Evolutionary conservation across 2,888 invertebrate genomes (phyloP).

Genomic region (Trilocha varians): DNA sequence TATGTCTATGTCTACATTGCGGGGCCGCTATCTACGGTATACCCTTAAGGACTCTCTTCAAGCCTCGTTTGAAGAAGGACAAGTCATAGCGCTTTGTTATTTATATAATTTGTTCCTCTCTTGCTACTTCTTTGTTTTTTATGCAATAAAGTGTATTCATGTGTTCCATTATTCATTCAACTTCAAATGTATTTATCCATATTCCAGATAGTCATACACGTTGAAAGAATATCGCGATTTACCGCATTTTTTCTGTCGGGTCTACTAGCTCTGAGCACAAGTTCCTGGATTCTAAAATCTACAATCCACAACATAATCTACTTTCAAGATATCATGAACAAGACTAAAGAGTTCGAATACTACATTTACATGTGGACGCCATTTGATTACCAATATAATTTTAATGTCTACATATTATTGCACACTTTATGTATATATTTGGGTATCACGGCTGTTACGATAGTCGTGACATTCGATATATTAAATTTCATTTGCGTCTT

Average conservation of each 20-base stretch:
- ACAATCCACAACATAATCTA: conserved; percentile 18
- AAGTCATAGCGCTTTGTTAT: no score
- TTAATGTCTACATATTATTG: conserved; percentile 18
- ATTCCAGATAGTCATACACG: conserved; percentile 22
- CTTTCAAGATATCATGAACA: conserved; percentile 19
- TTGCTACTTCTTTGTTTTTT: no score
- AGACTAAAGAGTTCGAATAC: conserved; percentile 21
- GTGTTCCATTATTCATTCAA: not conserved
- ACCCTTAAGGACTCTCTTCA: no score
- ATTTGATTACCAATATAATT: conserved; percentile 26
- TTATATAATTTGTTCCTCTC: no score
- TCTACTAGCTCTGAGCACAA: not conserved
- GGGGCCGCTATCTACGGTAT: no score
- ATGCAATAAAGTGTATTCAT: no score
- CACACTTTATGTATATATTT: conserved; percentile 19
- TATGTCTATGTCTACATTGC: no score
- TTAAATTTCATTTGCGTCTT: conserved; percentile 22
- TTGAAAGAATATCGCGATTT: conserved; percentile 12
- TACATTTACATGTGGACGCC: conserved; percentile 27
- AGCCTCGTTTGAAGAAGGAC: no score
- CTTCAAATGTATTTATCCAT: not conserved
- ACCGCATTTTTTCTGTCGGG: not conserved
- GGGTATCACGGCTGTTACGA: not conserved
- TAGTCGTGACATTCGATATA: conserved; percentile 17
- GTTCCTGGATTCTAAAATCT: not conserved